A percentile compares a stretch with the other conserved stretches of the same genome.
Conservation (phyloP, 1,140 invertebrate species). For the Drosophila lowei region DNA sequence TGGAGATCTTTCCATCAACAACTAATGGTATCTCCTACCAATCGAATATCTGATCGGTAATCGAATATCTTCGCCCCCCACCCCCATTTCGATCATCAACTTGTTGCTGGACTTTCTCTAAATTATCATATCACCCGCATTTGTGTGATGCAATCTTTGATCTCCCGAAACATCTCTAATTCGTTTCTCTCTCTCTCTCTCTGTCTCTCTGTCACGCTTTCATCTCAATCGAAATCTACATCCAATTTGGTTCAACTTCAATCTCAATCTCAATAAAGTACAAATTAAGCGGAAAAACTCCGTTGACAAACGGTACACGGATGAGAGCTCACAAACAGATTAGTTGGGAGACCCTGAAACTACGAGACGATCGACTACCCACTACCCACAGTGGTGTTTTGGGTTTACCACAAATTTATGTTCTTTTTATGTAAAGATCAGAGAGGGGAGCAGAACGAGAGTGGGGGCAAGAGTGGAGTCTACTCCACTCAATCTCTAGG, state of each 20-base stretch:
- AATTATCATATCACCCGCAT: slow-evolving; percentile 47
- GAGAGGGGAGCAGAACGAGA: no score
- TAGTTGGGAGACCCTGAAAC: slow-evolving; percentile 9
- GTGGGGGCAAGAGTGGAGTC: not conserved
- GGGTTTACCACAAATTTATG: slow-evolving; percentile 8
- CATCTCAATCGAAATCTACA: slow-evolving; percentile 10
- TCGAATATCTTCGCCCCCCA: slow-evolving; percentile 2
- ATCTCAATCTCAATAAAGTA: slow-evolving; percentile 29
- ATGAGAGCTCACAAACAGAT: not conserved
- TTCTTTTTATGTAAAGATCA: slow-evolving; percentile 19
- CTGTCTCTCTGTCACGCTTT: slow-evolving; percentile 14
- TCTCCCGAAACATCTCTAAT: not conserved
- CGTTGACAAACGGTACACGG: slow-evolving; percentile 23
- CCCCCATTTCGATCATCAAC: slow-evolving; percentile 5
- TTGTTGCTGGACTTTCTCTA: slow-evolving; percentile 30
- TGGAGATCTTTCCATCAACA: no score
- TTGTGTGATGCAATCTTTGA: slow-evolving; percentile 19
- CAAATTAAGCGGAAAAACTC: slow-evolving; percentile 36
- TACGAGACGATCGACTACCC: slow-evolving; percentile 14
- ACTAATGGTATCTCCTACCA: not conserved
- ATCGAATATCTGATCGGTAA: not conserved
- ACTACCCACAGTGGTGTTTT: slow-evolving; percentile 9
- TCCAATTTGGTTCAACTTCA: not conserved
- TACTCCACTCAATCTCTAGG: no score
- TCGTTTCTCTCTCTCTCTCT: not conserved